Conservation (phyloP, 2,888 invertebrate species). For the Leistus spinibarbis region DNA sequence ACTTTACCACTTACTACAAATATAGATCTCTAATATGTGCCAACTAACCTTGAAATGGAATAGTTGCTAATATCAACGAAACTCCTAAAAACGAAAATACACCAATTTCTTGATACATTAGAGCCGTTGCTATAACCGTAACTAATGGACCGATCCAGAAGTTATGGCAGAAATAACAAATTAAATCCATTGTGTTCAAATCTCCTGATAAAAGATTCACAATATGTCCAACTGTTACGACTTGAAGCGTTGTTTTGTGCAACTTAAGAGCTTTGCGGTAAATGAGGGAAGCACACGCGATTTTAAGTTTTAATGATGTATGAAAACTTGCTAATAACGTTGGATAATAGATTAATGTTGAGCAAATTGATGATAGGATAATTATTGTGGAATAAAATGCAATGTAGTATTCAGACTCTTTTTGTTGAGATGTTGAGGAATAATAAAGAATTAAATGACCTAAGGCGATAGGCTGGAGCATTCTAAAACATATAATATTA, state of each 20-base stretch:
- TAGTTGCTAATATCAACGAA: slow-evolving; percentile 54
- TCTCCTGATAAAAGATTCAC: slow-evolving; percentile 68
- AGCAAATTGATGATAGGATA: slow-evolving; percentile 68
- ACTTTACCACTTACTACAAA: neutral
- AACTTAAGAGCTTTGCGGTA: slow-evolving; percentile 70
- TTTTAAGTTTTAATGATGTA: slow-evolving; percentile 83
- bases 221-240: slow-evolving; percentile 63
- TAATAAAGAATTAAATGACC: slow-evolving; percentile 69
- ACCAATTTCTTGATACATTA: slow-evolving; percentile 60
- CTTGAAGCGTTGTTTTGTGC: slow-evolving; percentile 62
- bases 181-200: slow-evolving; percentile 82
- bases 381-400: slow-evolving; percentile 53
- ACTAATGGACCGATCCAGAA: slow-evolving; percentile 74
- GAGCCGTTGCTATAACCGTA: slow-evolving; percentile 62
- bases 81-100: slow-evolving; percentile 57
- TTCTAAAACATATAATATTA: slow-evolving; percentile 45
- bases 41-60: slow-evolving; percentile 55
- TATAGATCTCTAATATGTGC: neutral
- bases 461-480: slow-evolving; percentile 61
- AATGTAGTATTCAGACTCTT: neutral
- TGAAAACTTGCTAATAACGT: slow-evolving; percentile 87
- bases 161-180: slow-evolving; percentile 87
- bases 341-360: slow-evolving; percentile 72
- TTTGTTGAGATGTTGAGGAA: slow-evolving; percentile 51
- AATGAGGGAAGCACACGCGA: slow-evolving; percentile 82